Percentiles rank a stretch among this genome's conserved stretches.
Evolutionary conservation across 2,888 invertebrate species (phyloP).

Genomic region (Xestia sexstrigata): DNA sequence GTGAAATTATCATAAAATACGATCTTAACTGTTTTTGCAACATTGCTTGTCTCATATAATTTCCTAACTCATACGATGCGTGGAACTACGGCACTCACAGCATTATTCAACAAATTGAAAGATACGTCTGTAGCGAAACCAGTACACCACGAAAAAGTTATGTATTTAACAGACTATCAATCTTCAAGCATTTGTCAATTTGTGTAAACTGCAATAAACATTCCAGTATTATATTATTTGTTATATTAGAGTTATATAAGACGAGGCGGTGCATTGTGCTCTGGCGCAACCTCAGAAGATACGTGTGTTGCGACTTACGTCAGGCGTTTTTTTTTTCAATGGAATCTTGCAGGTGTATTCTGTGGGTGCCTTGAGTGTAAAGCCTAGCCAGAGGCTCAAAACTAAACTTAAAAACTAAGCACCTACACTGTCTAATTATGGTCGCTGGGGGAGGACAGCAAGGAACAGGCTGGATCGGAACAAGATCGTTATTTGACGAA

Average conservation of each 20-base stretch:
- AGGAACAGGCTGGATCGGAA: background rate
- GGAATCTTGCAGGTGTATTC: background rate
- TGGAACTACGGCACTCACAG: background rate
- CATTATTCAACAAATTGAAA: conserved; percentile 27
- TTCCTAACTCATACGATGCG: background rate
- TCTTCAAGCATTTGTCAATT: conserved; percentile 50
- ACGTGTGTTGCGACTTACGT: background rate
- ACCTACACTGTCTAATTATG: background rate
- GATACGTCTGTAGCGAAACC: conserved; percentile 19
- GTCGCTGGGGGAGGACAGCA: background rate
- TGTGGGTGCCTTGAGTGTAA: background rate
- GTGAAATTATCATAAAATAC: too few species aligned
- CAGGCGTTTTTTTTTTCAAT: background rate
- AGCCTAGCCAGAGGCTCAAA: background rate
- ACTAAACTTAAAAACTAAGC: background rate
- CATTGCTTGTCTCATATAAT: background rate
- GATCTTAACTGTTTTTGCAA: too few species aligned
- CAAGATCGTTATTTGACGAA: background rate
- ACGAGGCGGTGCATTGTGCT: conserved; percentile 13
- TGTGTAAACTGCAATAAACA: conserved; percentile 51
- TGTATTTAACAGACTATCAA: conserved; percentile 33
- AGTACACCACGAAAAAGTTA: conserved; percentile 29
- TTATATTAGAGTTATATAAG: conserved; percentile 56
- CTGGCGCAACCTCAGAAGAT: conserved; percentile 20
- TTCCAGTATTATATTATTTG: conserved; percentile 44